phyloP scores from a whole-genome alignment of 2,113 vertebrate genomes.

The Ptychochromis oligacanthus region DNA sequence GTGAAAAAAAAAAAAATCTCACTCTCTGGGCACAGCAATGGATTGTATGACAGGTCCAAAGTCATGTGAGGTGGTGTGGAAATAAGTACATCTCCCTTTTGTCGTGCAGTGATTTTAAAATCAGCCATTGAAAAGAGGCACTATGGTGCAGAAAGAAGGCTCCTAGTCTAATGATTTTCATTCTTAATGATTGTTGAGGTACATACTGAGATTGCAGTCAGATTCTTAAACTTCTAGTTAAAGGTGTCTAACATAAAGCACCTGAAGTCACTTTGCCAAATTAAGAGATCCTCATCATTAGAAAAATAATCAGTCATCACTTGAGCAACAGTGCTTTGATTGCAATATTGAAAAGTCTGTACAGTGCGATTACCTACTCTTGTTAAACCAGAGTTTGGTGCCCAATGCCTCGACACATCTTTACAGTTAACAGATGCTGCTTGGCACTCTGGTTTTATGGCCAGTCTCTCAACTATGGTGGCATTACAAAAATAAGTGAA shows the following conservation, averaged over 20 bases:
- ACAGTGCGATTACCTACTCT: background rate
- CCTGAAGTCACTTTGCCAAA: constrained; percentile 32
- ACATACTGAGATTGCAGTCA: constrained; percentile 45
- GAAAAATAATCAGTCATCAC: constrained; percentile 32
- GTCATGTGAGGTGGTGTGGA: constrained; percentile 23
- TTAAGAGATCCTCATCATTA: constrained; percentile 25
- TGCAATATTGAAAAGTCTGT: constrained; percentile 2
- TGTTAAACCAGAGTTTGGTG: background rate
- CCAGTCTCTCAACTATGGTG: background rate
- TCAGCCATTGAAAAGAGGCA: constrained; percentile 64
- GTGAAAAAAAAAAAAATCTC: constrained; percentile 14
- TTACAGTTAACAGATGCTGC: background rate
- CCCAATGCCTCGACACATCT: background rate
- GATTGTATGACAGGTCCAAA: constrained; percentile 37
- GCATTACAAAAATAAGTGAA: background rate
- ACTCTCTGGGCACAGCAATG: constrained; percentile 4
- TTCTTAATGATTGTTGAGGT: constrained; percentile 40
- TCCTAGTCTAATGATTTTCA: constrained; percentile 31
- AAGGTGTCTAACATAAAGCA: constrained; percentile 29
- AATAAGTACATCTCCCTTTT: constrained; percentile 9
- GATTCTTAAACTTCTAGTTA: constrained; percentile 18
- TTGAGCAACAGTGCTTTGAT: background rate
- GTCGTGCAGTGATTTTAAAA: constrained; percentile 25
- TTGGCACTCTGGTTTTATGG: background rate
- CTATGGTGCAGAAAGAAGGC: constrained; percentile 66